These are phyloP conservation scores for Beaufortia kweichowensis DNA, from an alignment of 2,113 vertebrate species.

Conservation along the genomic window DNA sequence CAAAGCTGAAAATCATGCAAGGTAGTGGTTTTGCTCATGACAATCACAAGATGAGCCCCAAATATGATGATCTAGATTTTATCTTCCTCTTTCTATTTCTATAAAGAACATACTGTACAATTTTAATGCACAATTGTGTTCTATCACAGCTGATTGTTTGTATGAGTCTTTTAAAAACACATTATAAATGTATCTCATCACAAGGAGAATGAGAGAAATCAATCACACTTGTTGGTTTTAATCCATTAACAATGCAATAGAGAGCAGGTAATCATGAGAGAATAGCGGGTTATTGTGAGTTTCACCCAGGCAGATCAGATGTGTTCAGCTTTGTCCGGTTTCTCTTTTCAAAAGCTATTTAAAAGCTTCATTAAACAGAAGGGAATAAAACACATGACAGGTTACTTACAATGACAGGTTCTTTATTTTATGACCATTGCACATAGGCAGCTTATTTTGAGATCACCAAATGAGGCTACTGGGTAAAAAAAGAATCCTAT, in stretches of 20 bases:
- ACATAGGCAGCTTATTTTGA: constrained; percentile 17
- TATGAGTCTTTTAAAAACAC: neutral
- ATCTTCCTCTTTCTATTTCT: neutral
- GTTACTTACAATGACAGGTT: neutral
- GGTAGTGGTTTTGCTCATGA: neutral
- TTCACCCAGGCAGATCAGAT: constrained; percentile 19
- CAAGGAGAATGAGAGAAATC: neutral
- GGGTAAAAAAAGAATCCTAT: constrained; percentile 16
- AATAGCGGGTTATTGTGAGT: neutral
- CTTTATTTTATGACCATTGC: neutral
- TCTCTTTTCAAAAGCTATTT: too few relatives aligned
- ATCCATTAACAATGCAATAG: constrained; percentile 12
- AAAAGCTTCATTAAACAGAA: neutral
- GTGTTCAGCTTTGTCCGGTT: neutral
- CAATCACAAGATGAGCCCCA: too few relatives aligned
- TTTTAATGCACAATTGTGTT: constrained; percentile 8
- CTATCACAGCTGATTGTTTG: neutral
- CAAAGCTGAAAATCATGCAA: constrained; percentile 27
- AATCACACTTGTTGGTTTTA: neutral
- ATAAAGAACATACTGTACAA: constrained; percentile 18
- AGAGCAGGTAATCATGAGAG: constrained; percentile 8
- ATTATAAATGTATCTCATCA: neutral
- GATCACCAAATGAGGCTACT: constrained; percentile 8
- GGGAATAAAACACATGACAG: neutral
- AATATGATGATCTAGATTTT: neutral